Percentiles rank a stretch among this genome's conserved stretches.
These are phyloP conservation scores for Chrysogorgia sp. DNA, from an alignment of 92 coral and sea anemone species.

Conservation along the genomic window DNA sequence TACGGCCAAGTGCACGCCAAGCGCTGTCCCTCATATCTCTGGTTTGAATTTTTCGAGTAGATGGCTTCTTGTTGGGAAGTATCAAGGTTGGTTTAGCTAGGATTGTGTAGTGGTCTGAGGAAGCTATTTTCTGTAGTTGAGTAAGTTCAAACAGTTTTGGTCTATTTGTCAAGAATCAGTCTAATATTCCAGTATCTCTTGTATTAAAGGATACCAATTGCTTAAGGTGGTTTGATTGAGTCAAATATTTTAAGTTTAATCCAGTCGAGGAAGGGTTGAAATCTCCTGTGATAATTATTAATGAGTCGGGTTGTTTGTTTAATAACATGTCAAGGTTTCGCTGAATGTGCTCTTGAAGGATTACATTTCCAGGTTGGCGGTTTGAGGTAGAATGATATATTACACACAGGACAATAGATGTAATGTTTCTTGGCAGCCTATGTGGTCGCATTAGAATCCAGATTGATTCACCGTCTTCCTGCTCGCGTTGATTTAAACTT, in stretches of 20 bases:
- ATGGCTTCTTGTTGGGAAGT: background rate
- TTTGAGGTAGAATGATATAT: constrained; percentile 40
- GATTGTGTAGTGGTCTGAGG: constrained; percentile 37
- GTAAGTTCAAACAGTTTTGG: constrained; percentile 35
- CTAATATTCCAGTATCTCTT: constrained; percentile 41
- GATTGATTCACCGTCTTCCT: constrained; percentile 23
- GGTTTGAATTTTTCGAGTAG: constrained; percentile 1
- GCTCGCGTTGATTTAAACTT: constrained; percentile 23
- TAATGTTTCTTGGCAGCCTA: constrained; percentile 41
- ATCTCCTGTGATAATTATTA: constrained; percentile 52
- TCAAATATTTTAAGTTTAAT: constrained; percentile 23
- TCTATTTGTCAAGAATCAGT: constrained; percentile 44
- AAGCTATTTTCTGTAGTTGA: constrained; percentile 46
- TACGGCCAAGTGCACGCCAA: constrained; percentile 64
- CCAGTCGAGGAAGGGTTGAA: constrained; percentile 48
- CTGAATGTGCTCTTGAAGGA: constrained; percentile 27
- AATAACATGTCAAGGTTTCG: constrained; percentile 38
- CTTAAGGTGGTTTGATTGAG: constrained; percentile 44
- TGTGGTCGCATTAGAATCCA: constrained; percentile 38
- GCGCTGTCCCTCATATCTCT: constrained; percentile 58
- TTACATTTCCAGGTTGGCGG: constrained; percentile 33
- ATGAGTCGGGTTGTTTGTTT: constrained; percentile 37
- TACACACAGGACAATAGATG: constrained; percentile 36
- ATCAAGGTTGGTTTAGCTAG: constrained; percentile 24
- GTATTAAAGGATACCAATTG: constrained; percentile 44